Evolutionary conservation across 2,888 invertebrate genomes (phyloP).

Genomic region (Metellina segmentata): DNA sequence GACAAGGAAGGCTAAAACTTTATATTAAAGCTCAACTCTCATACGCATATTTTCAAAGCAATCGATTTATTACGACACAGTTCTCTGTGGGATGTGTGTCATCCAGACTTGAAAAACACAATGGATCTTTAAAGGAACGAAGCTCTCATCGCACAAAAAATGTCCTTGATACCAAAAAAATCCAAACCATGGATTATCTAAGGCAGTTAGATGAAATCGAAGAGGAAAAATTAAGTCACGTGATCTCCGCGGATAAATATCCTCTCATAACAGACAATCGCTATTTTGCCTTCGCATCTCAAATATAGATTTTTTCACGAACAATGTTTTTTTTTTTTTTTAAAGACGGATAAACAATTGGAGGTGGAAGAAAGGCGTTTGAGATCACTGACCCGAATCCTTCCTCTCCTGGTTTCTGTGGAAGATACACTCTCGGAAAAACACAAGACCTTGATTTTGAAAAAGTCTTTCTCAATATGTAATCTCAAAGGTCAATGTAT

Average conservation of each 20-base stretch:
- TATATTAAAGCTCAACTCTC: too few relatives aligned
- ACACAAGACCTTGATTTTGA: slow-evolving; percentile 56
- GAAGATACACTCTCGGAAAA: neutral
- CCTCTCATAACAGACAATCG: neutral
- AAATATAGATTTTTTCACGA: neutral
- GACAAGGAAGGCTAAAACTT: too few relatives aligned
- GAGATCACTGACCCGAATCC: slow-evolving; percentile 46
- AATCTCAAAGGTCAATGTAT: slow-evolving; percentile 70
- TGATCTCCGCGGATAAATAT: neutral
- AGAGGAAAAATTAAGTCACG: neutral
- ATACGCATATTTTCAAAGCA: too few relatives aligned
- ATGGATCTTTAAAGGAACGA: neutral
- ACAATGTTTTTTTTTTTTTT: slow-evolving; percentile 1
- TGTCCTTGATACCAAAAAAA: neutral
- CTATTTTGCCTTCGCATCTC: neutral
- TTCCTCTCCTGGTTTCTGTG: neutral
- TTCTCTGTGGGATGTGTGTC: neutral
- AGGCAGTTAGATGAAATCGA: neutral
- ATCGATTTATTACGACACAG: neutral
- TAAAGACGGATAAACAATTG: slow-evolving; percentile 6
- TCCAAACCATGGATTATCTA: neutral
- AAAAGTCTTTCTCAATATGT: slow-evolving; percentile 60
- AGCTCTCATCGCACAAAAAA: neutral
- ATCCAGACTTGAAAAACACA: neutral
- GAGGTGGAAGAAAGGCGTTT: neutral